A percentile compares a stretch with the other conserved stretches of the same genome.
These are phyloP conservation scores for Drosophila silvestris DNA, from an alignment of 2,888 invertebrate genomes.

Conservation along the genomic window DNA sequence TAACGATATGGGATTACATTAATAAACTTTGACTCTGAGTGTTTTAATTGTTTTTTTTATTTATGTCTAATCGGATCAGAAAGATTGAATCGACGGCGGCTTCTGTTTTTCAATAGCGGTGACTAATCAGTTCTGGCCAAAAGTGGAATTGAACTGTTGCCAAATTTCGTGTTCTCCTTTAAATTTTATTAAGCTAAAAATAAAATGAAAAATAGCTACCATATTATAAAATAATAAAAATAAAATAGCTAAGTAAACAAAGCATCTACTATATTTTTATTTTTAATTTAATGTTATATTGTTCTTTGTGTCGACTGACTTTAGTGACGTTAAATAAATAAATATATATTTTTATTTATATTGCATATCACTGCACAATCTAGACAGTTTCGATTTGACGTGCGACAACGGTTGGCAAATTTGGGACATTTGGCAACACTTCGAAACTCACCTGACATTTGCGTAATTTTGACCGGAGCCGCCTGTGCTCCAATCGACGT, in stretches of 20 bases:
- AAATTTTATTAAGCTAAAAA: background rate
- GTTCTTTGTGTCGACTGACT: background rate
- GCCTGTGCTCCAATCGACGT: constrained; percentile 88
- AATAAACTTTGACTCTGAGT: constrained; percentile 11
- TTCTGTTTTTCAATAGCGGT: constrained; percentile 25
- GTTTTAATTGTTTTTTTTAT: constrained; percentile 3
- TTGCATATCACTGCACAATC: constrained; percentile 34
- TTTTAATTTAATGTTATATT: background rate
- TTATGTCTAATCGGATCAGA: constrained; percentile 4
- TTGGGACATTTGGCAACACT: constrained; percentile 29
- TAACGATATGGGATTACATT: constrained; percentile 27
- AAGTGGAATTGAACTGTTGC: background rate
- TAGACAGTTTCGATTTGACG: constrained; percentile 24
- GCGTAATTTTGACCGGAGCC: constrained; percentile 84
- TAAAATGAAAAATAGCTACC: background rate
- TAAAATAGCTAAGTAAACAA: background rate
- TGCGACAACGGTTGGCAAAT: constrained; percentile 20
- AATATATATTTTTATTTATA: background rate
- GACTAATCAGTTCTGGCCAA: background rate
- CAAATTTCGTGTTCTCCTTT: background rate
- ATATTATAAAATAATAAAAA: background rate
- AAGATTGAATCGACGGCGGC: constrained; percentile 13
- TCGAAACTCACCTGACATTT: constrained; percentile 83
- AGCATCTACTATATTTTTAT: background rate
- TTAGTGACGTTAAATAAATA: background rate